Conservation (phyloP, 2,797 vertebrate species). For the Periophthalmus magnuspinnatus region DNA sequence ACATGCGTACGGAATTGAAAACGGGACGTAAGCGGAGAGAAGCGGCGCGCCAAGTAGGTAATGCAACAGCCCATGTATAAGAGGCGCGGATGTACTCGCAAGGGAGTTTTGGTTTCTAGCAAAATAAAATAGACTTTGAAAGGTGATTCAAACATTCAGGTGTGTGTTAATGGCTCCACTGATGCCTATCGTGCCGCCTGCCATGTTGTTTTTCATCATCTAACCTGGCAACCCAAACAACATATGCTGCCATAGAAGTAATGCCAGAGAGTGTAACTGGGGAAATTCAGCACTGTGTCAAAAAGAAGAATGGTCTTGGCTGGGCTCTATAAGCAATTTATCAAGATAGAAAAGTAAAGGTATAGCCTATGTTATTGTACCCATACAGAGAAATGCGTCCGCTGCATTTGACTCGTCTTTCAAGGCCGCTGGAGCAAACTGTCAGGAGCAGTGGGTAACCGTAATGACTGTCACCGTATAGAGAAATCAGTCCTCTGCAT, state of each 20-base stretch:
- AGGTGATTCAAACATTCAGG: conserved; percentile 34
- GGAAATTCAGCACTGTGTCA: conserved; percentile 6
- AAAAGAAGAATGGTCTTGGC: conserved; percentile 5
- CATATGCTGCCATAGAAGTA: conserved; percentile 5
- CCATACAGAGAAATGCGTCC: background rate
- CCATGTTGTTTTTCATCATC: conserved; percentile 26
- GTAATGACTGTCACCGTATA: no score
- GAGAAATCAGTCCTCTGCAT: no score
- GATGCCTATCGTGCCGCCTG: conserved; percentile 23
- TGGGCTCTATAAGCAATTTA: background rate
- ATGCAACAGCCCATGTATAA: conserved; percentile 22
- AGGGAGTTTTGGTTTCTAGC: conserved; percentile 24
- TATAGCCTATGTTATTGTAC: background rate
- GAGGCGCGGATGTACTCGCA: conserved; percentile 23
- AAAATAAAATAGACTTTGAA: conserved; percentile 37
- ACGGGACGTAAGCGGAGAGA: conserved; percentile 9
- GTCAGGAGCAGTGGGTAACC: no score
- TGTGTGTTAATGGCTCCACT: conserved; percentile 25
- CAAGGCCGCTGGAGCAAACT: background rate
- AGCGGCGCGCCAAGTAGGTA: conserved; percentile 19
- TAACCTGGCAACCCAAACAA: conserved; percentile 7
- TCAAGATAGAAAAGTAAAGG: background rate
- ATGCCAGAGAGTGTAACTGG: background rate
- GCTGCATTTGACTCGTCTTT: background rate
- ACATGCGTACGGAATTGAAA: conserved; percentile 15